Base-by-base conservation (phyloP, 2,888 invertebrate species). In the Drosophila helvetica region DNA sequence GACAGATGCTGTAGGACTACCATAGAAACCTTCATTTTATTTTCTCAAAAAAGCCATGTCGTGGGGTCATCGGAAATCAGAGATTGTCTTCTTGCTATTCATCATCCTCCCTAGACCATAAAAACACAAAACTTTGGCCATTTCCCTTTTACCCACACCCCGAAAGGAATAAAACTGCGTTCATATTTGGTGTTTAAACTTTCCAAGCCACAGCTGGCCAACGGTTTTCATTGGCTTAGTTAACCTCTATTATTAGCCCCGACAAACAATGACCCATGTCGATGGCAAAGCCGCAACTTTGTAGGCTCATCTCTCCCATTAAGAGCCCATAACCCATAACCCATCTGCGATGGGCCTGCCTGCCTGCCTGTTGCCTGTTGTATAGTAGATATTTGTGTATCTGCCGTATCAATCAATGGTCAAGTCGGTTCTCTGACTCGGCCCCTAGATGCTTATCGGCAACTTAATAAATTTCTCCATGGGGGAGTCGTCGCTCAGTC, bases 401-500 rank as follows among this genome's bases (percentile, higher is more conserved):
- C 82, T 56, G 63, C 10, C 86, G 83, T 77, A 83, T 83, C 82
- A 88, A 83, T 83, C 83, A 83, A 83, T 74, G 74, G 74, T 54
- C 75, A 68, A 86, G 70, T 64, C 69, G 58, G 27, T 66, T 62
- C 51, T 67, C 33, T 57, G 65, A 22, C 18, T 54, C 55, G 55
- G 55, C 67, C 67, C 60, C 53, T 33, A 82, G 89, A 88, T 85
- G 75, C 73, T 80, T 85, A 85, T 87, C 89, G 64, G 54, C 47
- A 54, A 63, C 73, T 70, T 85, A 87, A 85, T 88, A 85, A 81
- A 88, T 85, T 85, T 87, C 89, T 57, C 79, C 84, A 75, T 88
- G 89, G 85, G 84, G 77, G 89, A 75, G 89, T 74, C 61, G 27
- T 17, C 54, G 10, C 17, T 17, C 30, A 18, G 33, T 30, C 30